phyloP scores from a whole-genome alignment of 2,888 invertebrate species.

The Drosophila antonietae region DNA sequence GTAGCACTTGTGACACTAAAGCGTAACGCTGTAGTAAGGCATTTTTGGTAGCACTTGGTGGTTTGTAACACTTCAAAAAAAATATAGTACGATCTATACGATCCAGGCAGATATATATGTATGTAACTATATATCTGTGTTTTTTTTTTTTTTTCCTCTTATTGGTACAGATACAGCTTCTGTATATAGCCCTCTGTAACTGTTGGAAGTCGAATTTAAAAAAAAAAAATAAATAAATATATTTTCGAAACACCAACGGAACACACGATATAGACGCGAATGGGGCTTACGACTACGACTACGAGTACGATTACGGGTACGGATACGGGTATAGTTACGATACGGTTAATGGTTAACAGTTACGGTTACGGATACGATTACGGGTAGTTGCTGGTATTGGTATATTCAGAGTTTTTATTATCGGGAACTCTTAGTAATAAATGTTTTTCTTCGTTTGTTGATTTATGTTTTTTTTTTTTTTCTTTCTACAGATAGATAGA shows the following conservation, averaged over 20 bases:
- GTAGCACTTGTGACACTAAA: conserved; percentile 74
- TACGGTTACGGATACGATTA: conserved; percentile 11
- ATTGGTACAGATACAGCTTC: conserved; percentile 18
- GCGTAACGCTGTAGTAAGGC: conserved; percentile 73
- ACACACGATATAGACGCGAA: conserved; percentile 31
- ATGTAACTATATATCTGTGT: neutral
- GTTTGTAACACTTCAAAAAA: conserved; percentile 66
- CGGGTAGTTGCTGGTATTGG: conserved; percentile 23
- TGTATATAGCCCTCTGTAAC: conserved; percentile 9
- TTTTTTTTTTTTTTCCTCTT: neutral
- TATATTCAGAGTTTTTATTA: conserved; percentile 25
- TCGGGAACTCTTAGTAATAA: conserved; percentile 38
- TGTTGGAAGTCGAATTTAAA: conserved; percentile 34
- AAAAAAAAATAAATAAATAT: conserved; percentile 13
- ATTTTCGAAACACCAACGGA: conserved; percentile 33
- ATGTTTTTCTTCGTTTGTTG: conserved; percentile 34
- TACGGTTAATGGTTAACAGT: conserved; percentile 10
- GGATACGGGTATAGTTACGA: conserved; percentile 10
- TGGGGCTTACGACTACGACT: conserved; percentile 19
- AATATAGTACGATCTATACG: conserved; percentile 50
- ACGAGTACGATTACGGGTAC: conserved; percentile 4
- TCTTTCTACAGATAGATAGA: conserved; percentile 16
- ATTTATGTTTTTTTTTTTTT: conserved; percentile 17
- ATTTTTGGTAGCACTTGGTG: conserved; percentile 66
- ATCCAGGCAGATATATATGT: conserved; percentile 38